phyloP scores from a whole-genome alignment of 1,140 invertebrate species.

The Solenopsis invicta region DNA sequence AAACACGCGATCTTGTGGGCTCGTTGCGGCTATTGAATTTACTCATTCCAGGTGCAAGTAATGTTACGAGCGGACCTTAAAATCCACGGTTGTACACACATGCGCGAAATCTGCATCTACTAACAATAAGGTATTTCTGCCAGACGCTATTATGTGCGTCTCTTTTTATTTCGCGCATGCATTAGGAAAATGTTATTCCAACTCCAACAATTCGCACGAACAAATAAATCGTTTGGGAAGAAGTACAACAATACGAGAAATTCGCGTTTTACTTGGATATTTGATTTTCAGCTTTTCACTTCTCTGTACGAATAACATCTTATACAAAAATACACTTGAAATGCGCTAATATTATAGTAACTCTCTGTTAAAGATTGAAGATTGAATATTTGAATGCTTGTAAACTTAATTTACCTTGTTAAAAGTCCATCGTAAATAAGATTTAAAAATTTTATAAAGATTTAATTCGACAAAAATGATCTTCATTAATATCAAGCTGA shows the following conservation, averaged over 20 bases:
- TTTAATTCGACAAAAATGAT: slow-evolving; percentile 12
- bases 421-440: neutral
- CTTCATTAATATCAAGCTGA: neutral
- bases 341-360: neutral
- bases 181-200: slow-evolving; percentile 39
- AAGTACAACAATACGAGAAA: neutral
- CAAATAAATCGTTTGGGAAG: neutral
- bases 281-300: slow-evolving; percentile 9
- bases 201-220: neutral
- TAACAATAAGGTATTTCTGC: neutral
- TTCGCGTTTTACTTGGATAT: neutral
- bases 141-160: neutral
- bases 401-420: slow-evolving; percentile 3
- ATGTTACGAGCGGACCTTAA: neutral
- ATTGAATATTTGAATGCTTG: neutral
- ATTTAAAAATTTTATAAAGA: neutral
- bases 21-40: slow-evolving; percentile 54
- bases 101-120: neutral
- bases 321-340: neutral
- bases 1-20: slow-evolving; percentile 1
- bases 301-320: neutral
- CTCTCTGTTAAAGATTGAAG: neutral
- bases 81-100: neutral
- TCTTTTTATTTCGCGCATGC: slow-evolving; percentile 3
- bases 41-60: slow-evolving; percentile 4